Conservation (phyloP, 2,888 invertebrate genomes). For the Lasioglossum leucozonium region DNA sequence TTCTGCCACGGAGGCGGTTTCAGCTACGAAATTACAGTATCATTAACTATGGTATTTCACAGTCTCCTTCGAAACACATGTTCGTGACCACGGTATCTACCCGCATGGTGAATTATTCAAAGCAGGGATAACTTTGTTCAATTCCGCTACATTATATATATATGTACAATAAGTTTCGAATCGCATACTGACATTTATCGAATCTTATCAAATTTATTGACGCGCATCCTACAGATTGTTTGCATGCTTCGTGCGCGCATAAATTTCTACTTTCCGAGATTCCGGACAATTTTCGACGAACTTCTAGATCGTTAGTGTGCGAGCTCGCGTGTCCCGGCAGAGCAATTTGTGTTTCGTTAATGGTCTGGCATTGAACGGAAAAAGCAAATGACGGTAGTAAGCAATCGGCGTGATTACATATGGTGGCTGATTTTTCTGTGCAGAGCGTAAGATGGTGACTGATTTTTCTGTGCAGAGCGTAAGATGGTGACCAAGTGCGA, state of each 20-base stretch:
- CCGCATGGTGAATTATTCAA: conserved; percentile 22
- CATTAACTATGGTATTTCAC: conserved; percentile 43
- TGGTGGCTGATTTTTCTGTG: conserved; percentile 26
- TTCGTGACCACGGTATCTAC: conserved; percentile 7
- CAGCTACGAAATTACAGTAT: conserved; percentile 43
- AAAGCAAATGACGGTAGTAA: neutral
- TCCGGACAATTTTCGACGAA: neutral
- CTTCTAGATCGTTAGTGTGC: neutral
- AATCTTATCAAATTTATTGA: neutral
- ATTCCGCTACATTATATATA: neutral
- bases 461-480: conserved; percentile 53
- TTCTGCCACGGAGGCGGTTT: neutral
- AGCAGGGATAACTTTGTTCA: conserved; percentile 20
- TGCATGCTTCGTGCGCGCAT: neutral
- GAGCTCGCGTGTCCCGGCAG: neutral
- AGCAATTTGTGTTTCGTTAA: conserved; percentile 7
- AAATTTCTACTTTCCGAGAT: neutral
- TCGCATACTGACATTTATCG: neutral
- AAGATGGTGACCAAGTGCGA: conserved; percentile 63
- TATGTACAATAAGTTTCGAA: neutral
- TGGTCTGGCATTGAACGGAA: neutral
- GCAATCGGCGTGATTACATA: neutral
- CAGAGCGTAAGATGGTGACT: too few species aligned
- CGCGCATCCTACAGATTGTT: neutral
- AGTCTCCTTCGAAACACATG: conserved; percentile 24